Evolutionary conservation across 2,888 invertebrate genomes (phyloP).

Genomic region (Apotomis turbidana): DNA sequence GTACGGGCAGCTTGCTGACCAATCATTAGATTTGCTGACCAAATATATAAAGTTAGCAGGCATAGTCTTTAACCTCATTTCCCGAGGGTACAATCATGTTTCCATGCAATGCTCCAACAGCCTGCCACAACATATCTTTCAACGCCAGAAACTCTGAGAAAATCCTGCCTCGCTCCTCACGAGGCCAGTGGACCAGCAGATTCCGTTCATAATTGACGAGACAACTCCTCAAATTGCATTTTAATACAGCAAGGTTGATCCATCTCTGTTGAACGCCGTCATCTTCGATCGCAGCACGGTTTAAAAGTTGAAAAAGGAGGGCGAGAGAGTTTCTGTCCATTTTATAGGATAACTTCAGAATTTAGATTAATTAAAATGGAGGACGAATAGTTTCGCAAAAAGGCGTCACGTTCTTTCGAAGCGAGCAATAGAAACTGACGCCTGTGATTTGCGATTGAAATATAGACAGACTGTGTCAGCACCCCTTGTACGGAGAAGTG

Average conservation of each 20-base stretch:
- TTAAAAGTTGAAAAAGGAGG: slow-evolving; percentile 52
- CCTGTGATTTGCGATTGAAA: slow-evolving; percentile 6
- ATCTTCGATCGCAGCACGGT: slow-evolving; percentile 51
- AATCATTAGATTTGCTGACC: background rate
- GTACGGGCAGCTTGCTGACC: too few relatives aligned
- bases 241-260: slow-evolving; percentile 66
- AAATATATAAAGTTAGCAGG: background rate
- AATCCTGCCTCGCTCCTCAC: slow-evolving; percentile 52
- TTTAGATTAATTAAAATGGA: background rate
- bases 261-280: slow-evolving; percentile 61
- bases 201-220: slow-evolving; percentile 60
- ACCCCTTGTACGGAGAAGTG: slow-evolving; percentile 61
- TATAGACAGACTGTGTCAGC: slow-evolving; percentile 57
- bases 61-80: slow-evolving; percentile 45
- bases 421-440: slow-evolving; percentile 17
- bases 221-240: slow-evolving; percentile 59
- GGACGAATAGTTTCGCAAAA: background rate
- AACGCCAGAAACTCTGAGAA: slow-evolving; percentile 59
- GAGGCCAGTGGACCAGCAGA: slow-evolving; percentile 51
- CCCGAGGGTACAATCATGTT: slow-evolving; percentile 52
- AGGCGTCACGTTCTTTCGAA: slow-evolving; percentile 5
- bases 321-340: slow-evolving; percentile 53
- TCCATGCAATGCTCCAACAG: slow-evolving; percentile 68
- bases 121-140: slow-evolving; percentile 68
- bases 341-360: background rate